Evolutionary conservation across 2,113 vertebrate genomes (phyloP).

Genomic region (Oxyura jamaicensis): DNA sequence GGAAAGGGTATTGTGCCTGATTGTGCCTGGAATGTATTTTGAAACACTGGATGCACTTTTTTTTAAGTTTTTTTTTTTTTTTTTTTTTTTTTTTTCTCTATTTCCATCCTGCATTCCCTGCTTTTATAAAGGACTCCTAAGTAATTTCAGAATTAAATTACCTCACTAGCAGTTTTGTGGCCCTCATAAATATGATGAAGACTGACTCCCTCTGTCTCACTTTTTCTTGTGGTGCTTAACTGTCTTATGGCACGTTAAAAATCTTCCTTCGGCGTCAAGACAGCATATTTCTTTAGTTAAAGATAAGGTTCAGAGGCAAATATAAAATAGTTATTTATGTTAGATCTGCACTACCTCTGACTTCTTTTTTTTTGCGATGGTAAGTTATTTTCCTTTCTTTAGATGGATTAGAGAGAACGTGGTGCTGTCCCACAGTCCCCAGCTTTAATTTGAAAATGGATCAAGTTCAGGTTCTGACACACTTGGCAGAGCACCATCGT

Average conservation of each 20-base stretch:
- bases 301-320: neutral
- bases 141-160: conserved; percentile 46
- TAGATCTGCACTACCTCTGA: neutral
- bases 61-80: neutral
- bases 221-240: conserved; percentile 25
- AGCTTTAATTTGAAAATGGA: conserved; percentile 62
- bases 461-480: conserved; percentile 67
- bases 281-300: neutral
- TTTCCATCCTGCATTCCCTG: neutral
- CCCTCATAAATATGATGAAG: conserved; percentile 35
- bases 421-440: conserved; percentile 22
- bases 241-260: neutral
- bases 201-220: neutral
- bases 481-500: conserved; percentile 54
- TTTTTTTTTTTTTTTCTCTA: conserved; percentile 16
- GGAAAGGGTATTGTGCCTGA: conserved; percentile 16
- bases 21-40: neutral
- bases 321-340: neutral
- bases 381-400: conserved; percentile 7
- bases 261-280: neutral
- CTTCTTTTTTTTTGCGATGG: neutral
- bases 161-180: conserved; percentile 31
- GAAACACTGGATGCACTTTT: conserved; percentile 46
- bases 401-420: neutral
- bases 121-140: conserved; percentile 37